phyloP scores from a whole-genome alignment of 2,888 invertebrate species.

The Cepaea hortensis region DNA sequence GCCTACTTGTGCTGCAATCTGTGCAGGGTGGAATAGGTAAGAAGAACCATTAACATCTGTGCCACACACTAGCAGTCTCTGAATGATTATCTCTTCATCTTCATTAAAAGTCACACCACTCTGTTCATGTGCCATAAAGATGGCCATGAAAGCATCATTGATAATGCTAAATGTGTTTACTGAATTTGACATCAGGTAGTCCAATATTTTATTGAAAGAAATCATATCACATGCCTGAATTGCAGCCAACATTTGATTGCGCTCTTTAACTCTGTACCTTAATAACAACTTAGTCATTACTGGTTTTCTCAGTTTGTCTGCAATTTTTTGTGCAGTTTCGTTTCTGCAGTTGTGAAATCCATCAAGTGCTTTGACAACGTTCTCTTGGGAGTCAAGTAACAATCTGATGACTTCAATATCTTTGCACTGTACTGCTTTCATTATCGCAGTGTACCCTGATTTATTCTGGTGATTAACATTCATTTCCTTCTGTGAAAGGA shows the following conservation, averaged over 20 bases:
- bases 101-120: not conserved
- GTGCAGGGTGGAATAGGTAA: no score
- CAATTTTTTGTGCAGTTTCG: not conserved
- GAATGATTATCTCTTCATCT: not conserved
- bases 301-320: not conserved
- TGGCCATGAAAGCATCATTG: not conserved
- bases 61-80: not conserved
- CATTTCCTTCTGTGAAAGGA: not conserved
- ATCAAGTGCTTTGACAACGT: not conserved
- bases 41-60: not conserved
- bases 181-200: not conserved
- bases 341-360: not conserved
- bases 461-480: slow-evolving; percentile 6
- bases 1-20: not conserved
- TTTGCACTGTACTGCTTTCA: not conserved
- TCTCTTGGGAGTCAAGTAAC: not conserved
- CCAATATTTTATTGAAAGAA: not conserved
- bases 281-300: no score
- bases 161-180: not conserved
- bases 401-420: not conserved
- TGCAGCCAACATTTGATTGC: not conserved
- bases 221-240: not conserved
- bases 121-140: not conserved
- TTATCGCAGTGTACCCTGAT: not conserved
- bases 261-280: not conserved